phyloP scores from a whole-genome alignment of 2,113 vertebrate genomes.

The Sphyrna mokarran region DNA sequence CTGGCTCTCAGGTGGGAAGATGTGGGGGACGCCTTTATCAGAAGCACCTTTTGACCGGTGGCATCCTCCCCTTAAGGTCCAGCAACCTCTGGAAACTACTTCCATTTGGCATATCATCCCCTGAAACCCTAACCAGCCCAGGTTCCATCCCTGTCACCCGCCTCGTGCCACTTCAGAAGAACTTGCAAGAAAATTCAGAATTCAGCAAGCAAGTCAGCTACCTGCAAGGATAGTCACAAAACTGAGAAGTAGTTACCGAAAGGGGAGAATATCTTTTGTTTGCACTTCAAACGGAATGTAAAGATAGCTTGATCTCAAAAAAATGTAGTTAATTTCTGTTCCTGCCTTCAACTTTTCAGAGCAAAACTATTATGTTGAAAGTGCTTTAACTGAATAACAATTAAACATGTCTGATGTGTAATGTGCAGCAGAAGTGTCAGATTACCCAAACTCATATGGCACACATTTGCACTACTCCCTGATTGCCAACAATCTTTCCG shows the following conservation, averaged over 20 bases:
- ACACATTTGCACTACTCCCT: not conserved
- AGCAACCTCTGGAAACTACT: too few relatives aligned
- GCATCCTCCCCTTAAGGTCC: too few relatives aligned
- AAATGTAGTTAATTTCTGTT: not conserved
- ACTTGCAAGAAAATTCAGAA: not conserved
- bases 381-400: not conserved
- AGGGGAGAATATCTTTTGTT: not conserved
- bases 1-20: too few relatives aligned
- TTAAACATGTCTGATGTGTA: not conserved
- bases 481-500: not conserved
- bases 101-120: too few relatives aligned
- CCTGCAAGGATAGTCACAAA: not conserved
- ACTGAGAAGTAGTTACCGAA: not conserved
- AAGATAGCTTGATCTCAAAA: not conserved
- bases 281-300: not conserved
- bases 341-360: not conserved
- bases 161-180: not conserved
- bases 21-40: too few relatives aligned
- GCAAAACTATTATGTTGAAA: not conserved
- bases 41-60: too few relatives aligned
- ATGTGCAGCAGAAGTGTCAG: not conserved
- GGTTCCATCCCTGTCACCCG: not conserved
- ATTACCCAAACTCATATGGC: not conserved
- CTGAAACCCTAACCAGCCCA: not conserved
- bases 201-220: not conserved